A percentile compares a stretch with the other conserved stretches of the same genome.
phyloP scores from a whole-genome alignment of 2,888 invertebrate genomes.

The Nymphalis c-album region DNA sequence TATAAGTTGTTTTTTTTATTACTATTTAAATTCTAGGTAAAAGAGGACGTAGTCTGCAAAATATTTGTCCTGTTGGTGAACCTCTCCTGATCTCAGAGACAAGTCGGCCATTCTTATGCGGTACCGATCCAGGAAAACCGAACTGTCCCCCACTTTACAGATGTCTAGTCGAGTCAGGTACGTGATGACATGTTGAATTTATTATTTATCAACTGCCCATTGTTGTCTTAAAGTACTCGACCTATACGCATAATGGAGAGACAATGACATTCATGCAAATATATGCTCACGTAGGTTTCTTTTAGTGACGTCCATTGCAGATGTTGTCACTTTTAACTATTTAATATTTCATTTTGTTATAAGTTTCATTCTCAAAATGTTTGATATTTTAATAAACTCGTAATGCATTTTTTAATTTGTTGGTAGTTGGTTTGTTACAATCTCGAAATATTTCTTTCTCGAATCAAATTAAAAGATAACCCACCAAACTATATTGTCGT shows the following conservation, averaged over 20 bases:
- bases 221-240: constrained; percentile 28
- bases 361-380: no score
- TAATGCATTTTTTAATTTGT: no score
- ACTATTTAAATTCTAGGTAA: constrained; percentile 76
- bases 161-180: constrained; percentile 88
- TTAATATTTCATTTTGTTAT: no score
- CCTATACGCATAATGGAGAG: constrained; percentile 13
- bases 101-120: constrained; percentile 90
- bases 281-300: neutral
- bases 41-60: constrained; percentile 87
- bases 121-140: constrained; percentile 89
- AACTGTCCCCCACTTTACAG: constrained; percentile 91
- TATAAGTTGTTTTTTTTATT: neutral
- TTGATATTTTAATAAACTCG: no score
- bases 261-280: constrained; percentile 30
- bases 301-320: neutral
- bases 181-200: constrained; percentile 27
- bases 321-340: neutral
- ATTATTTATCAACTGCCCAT: constrained; percentile 37
- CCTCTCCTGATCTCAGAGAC: constrained; percentile 87
- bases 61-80: constrained; percentile 89
- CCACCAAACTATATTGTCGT: no score
- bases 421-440: no score
- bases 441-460: no score
- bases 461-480: no score